phyloP scores from a whole-genome alignment of 2,797 vertebrate genomes.

The Nasua narica region DNA sequence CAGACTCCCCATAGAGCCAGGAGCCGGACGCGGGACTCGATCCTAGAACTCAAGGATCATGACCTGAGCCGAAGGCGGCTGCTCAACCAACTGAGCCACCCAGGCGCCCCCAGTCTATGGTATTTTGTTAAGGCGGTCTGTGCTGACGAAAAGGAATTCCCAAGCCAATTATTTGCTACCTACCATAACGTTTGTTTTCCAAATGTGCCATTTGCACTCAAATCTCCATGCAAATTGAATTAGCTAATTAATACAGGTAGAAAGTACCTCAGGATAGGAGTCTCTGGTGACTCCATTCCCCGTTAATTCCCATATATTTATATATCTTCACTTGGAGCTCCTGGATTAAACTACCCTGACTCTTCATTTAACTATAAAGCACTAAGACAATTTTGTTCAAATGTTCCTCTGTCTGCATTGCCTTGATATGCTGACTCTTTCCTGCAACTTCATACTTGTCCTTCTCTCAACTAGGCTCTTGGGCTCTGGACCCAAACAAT shows the following conservation, averaged over 20 bases:
- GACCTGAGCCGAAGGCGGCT: no score
- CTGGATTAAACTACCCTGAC: not conserved
- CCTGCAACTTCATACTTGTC: not conserved
- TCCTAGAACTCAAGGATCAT: no score
- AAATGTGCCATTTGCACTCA: slow-evolving; percentile 76
- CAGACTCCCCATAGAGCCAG: no score
- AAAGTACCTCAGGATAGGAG: slow-evolving; percentile 67
- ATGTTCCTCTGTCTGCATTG: not conserved
- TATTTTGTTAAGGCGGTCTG: not conserved
- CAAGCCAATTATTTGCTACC: slow-evolving; percentile 79
- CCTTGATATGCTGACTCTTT: not conserved
- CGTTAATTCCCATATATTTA: slow-evolving; percentile 56
- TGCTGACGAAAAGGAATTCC: slow-evolving; percentile 43
- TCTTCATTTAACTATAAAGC: slow-evolving; percentile 37
- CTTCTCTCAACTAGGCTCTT: not conserved
- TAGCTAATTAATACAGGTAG: slow-evolving; percentile 81
- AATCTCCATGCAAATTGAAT: slow-evolving; percentile 78
- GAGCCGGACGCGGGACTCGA: no score
- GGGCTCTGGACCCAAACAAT: not conserved
- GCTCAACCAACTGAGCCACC: no score
- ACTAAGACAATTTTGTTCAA: not conserved
- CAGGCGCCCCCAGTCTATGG: not conserved
- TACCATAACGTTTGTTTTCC: slow-evolving; percentile 74
- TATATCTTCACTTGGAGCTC: slow-evolving; percentile 41
- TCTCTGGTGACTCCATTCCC: slow-evolving; percentile 69